Evolutionary conservation across 37 sponge, comb jelly and placozoan genomes (phyloP).

Genomic region (Theonella swinhoei): DNA sequence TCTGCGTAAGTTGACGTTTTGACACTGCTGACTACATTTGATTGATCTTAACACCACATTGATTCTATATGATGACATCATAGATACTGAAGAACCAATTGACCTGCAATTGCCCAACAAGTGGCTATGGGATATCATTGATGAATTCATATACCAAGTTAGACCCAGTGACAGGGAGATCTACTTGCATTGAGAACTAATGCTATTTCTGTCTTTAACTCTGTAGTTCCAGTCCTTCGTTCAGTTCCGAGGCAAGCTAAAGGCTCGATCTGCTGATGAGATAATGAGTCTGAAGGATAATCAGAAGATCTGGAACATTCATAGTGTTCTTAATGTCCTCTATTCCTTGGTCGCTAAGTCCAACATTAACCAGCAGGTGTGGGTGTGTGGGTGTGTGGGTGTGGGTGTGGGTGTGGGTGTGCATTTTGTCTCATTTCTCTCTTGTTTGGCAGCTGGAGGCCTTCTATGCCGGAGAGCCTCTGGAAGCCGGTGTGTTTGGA

Average conservation of each 20-base stretch:
- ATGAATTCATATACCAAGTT: constrained; percentile 96
- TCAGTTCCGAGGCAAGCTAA: constrained; percentile 84
- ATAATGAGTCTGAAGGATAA: constrained; percentile 60
- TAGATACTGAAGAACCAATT: constrained; percentile 79
- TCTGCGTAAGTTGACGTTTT: constrained; percentile 58
- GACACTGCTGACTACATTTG: too few relatives aligned
- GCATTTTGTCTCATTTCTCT: too few relatives aligned
- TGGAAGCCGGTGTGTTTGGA: constrained; percentile 82
- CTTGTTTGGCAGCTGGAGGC: constrained; percentile 82
- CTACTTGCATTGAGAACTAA: not conserved
- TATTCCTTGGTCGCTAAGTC: constrained; percentile 90
- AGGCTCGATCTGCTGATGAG: constrained; percentile 71
- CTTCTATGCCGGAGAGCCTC: constrained; percentile 65
- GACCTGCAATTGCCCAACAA: constrained; percentile 91
- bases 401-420: too few relatives aligned
- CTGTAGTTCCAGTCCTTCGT: constrained; percentile 83
- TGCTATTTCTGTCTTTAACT: not conserved
- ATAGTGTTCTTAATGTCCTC: constrained; percentile 95
- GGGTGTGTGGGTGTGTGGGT: too few relatives aligned
- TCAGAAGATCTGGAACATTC: constrained; percentile 88
- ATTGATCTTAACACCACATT: not conserved
- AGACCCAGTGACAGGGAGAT: not conserved
- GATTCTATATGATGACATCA: not conserved
- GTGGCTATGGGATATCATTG: constrained; percentile 99
- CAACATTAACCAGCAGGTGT: constrained; percentile 89